Base-by-base conservation (phyloP, 1,140 invertebrate species). In the Hyles vespertilio region DNA sequence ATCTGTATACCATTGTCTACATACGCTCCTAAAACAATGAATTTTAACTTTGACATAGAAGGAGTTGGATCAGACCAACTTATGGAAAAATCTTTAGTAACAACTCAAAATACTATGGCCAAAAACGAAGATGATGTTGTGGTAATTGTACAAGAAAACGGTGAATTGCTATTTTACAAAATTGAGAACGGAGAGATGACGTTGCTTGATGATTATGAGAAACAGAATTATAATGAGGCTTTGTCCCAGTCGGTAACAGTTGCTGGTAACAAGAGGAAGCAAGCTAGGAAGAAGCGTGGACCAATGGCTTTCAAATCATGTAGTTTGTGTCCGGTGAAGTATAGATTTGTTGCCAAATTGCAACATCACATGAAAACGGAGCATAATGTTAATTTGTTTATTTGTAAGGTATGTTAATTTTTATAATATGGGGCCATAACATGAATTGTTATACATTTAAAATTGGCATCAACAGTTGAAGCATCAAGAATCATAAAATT, bases 291-390 rank as follows among this genome's bases (percentile, higher is more conserved):
- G 49, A 81, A 75, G 62, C 46, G 84, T 7, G 69, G 67, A 22
- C 81, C 78, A 5, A 85, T 87, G 85, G 52, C 59, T 2, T 77
- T 70, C 40, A 83, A 75, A 34, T 59, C 56, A 6, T 88, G 85
- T 57, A 81, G 60, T 33, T 60, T 63, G 32, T 88, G 85, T 51
- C 82, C 85, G 0, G 68, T 84, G 3, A 77, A 78, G 48, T 88
- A 88, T 51, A 76, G 80, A 57, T 85, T 85, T 71, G 61, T 77
- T 10, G 66, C 76, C 7, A 88, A 85, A 70, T 56, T 87, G n/a
- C 84, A 81, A 32, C 72, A 81, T 5, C 85, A 88, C 50, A 85
- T 88, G 85, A 83, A 77, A 65, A 55, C 50, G 8, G 76, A 75
- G 6, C 85, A 88, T 74, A 65, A 77, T 33, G 68, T 83, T 50